Evolutionary conservation across 2,888 invertebrate genomes (phyloP).

Genomic region (Hermodice carunculata): DNA sequence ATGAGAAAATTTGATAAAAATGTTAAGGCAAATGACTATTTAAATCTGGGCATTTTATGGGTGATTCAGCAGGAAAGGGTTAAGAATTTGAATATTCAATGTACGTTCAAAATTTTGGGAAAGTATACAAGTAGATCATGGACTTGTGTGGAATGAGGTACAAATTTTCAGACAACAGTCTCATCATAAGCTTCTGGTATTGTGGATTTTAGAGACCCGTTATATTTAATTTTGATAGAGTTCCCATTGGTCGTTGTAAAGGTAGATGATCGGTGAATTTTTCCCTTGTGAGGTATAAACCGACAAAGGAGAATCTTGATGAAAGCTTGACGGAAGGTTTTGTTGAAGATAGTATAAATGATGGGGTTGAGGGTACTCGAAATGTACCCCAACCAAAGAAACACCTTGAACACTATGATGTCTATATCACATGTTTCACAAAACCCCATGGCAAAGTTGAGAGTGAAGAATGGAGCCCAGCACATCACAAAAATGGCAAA

Average conservation of each 20-base stretch:
- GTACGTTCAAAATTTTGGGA: too few relatives aligned
- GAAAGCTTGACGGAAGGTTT: conserved; percentile 66
- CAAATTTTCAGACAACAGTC: too few relatives aligned
- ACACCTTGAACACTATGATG: conserved; percentile 60
- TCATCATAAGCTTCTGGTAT: too few relatives aligned
- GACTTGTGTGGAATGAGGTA: too few relatives aligned
- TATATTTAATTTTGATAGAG: conserved; percentile 12
- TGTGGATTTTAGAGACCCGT: too few relatives aligned
- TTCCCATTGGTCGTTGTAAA: conserved; percentile 4
- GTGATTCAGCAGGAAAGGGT: too few relatives aligned
- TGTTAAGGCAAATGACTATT: too few relatives aligned
- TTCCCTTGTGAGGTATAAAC: conserved; percentile 22
- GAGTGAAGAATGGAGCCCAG: conserved; percentile 69
- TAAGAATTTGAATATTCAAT: too few relatives aligned
- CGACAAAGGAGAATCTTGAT: conserved; percentile 60
- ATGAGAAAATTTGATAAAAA: too few relatives aligned
- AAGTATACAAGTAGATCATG: too few relatives aligned
- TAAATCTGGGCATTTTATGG: too few relatives aligned
- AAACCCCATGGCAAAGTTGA: conserved; percentile 82
- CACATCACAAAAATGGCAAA: conserved; percentile 67
- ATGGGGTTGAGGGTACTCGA: conserved; percentile 69
- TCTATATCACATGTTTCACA: conserved; percentile 81
- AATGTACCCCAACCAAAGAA: conserved; percentile 68
- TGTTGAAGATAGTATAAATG: conserved; percentile 70
- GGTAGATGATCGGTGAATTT: neutral